Conservation (phyloP, 2,888 invertebrate species). For the Syritta pipiens region DNA sequence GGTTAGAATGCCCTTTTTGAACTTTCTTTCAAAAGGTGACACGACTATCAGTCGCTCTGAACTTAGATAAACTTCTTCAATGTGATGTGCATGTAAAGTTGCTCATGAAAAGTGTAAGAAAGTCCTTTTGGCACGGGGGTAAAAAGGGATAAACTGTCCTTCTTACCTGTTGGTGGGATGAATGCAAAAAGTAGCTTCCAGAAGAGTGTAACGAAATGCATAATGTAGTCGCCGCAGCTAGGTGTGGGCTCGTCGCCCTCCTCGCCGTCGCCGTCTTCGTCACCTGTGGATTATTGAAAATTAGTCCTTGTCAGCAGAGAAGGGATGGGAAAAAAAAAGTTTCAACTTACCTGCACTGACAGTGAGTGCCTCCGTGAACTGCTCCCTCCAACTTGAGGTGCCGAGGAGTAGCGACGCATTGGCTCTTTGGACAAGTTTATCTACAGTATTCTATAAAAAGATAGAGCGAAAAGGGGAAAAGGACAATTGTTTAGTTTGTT, state of each 20-base stretch:
- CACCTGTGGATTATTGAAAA: constrained; percentile 75
- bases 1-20: too few relatives aligned
- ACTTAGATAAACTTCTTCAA: too few relatives aligned
- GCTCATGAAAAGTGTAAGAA: too few relatives aligned
- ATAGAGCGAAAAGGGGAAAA: background rate
- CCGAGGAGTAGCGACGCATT: constrained; percentile 96
- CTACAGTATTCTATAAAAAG: constrained; percentile 92
- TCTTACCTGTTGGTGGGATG: constrained; percentile 97
- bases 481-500: constrained; percentile 11
- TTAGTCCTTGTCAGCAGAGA: background rate
- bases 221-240: constrained; percentile 94
- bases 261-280: constrained; percentile 82
- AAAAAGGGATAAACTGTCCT: too few relatives aligned
- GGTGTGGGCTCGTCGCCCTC: constrained; percentile 84
- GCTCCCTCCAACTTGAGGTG: constrained; percentile 99
- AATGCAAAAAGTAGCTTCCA: constrained; percentile 99
- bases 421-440: constrained; percentile 97
- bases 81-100: constrained; percentile 3
- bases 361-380: constrained; percentile 97
- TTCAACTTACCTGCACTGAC: constrained; percentile 89
- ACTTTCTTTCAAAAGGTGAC: background rate
- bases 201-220: constrained; percentile 97
- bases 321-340: background rate
- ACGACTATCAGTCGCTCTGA: too few relatives aligned
- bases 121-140: too few relatives aligned